These are phyloP conservation scores for Esperia sulphurella DNA, from an alignment of 2,888 invertebrate species.

Conservation along the genomic window DNA sequence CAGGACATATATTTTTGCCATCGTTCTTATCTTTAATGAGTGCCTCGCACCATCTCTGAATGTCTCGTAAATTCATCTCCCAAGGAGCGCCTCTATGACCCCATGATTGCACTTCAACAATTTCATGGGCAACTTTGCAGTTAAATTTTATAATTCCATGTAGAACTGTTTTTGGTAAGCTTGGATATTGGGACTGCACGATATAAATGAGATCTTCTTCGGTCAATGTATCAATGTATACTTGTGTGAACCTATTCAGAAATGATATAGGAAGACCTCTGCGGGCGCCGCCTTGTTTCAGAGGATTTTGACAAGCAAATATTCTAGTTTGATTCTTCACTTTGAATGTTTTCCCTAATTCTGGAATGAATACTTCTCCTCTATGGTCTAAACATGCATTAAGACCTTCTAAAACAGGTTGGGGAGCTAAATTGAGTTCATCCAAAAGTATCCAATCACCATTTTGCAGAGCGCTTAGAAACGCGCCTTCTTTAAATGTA, in stretches of 20 bases:
- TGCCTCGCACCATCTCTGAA: slow-evolving; percentile 95
- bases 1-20: slow-evolving; percentile 60
- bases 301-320: slow-evolving; percentile 99
- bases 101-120: slow-evolving; percentile 82
- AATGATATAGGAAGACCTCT: slow-evolving; percentile 98
- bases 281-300: slow-evolving; percentile 96
- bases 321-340: slow-evolving; percentile 89
- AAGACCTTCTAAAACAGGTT: slow-evolving; percentile 98
- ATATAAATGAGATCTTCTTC: slow-evolving; percentile 84
- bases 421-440: slow-evolving; percentile 98
- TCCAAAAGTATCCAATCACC: slow-evolving; percentile 98
- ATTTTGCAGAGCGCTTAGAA: slow-evolving; percentile 93
- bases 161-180: slow-evolving; percentile 80
- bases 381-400: slow-evolving; percentile 99
- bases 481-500: slow-evolving; percentile 97
- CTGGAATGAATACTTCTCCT: slow-evolving; percentile 96
- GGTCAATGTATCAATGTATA: slow-evolving; percentile 83
- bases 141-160: slow-evolving; percentile 89
- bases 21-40: slow-evolving; percentile 65
- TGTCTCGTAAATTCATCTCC: slow-evolving; percentile 98
- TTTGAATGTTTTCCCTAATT: slow-evolving; percentile 91
- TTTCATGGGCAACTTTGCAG: slow-evolving; percentile 81
- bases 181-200: slow-evolving; percentile 81
- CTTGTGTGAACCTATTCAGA: slow-evolving; percentile 97
- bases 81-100: slow-evolving; percentile 93